Base-by-base conservation (phyloP, 2,888 invertebrate genomes). In the Heliconius aoede region DNA sequence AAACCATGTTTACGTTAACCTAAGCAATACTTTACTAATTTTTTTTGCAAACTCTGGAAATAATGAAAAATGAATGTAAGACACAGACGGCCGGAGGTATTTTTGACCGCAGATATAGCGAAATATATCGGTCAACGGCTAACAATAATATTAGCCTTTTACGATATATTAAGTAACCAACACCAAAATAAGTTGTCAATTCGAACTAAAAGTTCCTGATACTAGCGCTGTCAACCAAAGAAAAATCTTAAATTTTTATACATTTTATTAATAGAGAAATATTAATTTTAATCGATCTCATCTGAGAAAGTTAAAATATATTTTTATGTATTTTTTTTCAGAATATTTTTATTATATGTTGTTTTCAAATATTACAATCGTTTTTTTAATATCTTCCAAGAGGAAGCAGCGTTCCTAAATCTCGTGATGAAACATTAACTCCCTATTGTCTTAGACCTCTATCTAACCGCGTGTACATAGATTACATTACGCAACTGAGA, bases 381-480 rank as follows among this genome's bases (percentile, higher is more conserved):
- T 55, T 69, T 69, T 55, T n/a, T 69, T 69, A 61, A 72, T 36
- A 72, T 60, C 60, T 72, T n/a, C 36, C 26, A 69, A 40, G 60
- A 72, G 71, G 55, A 76, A 58, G 28, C 73, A 73, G 64, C 55
- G 64, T 73, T 73, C 78, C 79, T 78, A 79, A 76, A 78, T 78
- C 76, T 69, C 30, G 24, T 74, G 74, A 55, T 68, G 78, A 79
- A 76, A 79, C 76, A 72, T 62, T 76, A 69, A 78, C 74, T 72
- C 78, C 76, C 79, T 76, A 79, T 79, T 79, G 79, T 79, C 76
- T 78, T 60, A 74, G 65, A 79, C 67, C 73, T 72, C 58, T 69
- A 75, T 73, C 73, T 76, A 69, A 74, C 74, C 46, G 62, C 61
- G 72, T 75, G 61, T 75, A 61, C 68, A 72, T 76, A 62, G 32